phyloP scores from a whole-genome alignment of 2,888 invertebrate species.

The Osmoderma eremita region DNA sequence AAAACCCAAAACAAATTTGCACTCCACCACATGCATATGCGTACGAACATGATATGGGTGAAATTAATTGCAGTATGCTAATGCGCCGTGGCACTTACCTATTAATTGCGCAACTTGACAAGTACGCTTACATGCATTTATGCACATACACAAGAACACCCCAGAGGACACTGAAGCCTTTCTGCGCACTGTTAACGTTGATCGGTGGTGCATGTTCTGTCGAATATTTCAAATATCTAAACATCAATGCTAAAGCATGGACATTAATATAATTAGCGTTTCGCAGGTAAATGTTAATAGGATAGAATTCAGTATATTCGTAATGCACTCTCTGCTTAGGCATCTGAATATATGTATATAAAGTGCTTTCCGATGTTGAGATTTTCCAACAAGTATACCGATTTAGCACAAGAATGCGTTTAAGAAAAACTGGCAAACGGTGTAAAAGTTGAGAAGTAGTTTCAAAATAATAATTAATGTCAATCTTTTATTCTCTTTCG shows the following conservation, averaged over 20 bases:
- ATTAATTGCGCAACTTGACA: conserved; percentile 21
- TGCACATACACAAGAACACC: background rate
- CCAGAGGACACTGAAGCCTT: background rate
- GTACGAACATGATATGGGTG: background rate
- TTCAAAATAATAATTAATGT: no score
- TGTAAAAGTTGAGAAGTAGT: no score
- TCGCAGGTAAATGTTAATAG: background rate
- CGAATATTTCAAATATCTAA: conserved; percentile 23
- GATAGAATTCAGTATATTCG: conserved; percentile 6
- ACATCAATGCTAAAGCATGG: background rate
- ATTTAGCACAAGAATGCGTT: no score
- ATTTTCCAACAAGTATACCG: background rate
- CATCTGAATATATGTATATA: background rate
- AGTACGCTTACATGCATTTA: background rate
- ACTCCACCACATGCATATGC: conserved; percentile 26
- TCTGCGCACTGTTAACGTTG: background rate
- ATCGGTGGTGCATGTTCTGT: conserved; percentile 8
- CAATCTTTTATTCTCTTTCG: no score
- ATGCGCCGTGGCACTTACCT: background rate
- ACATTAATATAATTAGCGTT: conserved; percentile 25
- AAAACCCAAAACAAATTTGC: conserved; percentile 18
- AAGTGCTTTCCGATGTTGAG: conserved; percentile 14
- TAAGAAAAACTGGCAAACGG: no score
- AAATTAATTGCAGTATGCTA: conserved; percentile 34
- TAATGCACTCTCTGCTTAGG: background rate